A percentile compares a stretch with the other conserved stretches of the same genome.
Evolutionary conservation across 2,888 invertebrate genomes (phyloP).

Genomic region (Theodoxus fluviatilis): DNA sequence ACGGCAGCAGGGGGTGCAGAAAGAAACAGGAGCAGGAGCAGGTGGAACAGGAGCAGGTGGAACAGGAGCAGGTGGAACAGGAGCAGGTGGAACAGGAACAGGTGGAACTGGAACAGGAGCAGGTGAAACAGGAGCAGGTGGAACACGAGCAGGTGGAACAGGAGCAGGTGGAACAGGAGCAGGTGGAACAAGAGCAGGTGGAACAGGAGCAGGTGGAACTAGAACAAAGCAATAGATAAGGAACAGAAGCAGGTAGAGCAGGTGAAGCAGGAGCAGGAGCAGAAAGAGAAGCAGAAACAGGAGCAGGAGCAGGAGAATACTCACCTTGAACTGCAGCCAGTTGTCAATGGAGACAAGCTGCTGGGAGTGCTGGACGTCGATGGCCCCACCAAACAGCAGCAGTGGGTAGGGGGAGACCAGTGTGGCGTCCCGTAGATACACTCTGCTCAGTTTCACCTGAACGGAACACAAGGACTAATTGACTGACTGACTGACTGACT

Average conservation of each 20-base stretch:
- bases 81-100: too few relatives aligned
- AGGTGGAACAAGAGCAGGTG: background rate
- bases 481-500: too few relatives aligned
- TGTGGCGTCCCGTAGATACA: conserved; percentile 82
- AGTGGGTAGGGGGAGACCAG: conserved; percentile 82
- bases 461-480: conserved; percentile 14
- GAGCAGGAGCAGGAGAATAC: background rate
- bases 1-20: too few relatives aligned
- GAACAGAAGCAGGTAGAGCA: background rate
- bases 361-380: conserved; percentile 61
- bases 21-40: too few relatives aligned
- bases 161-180: too few relatives aligned
- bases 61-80: too few relatives aligned
- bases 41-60: too few relatives aligned
- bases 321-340: conserved; percentile 64
- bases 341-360: conserved; percentile 67
- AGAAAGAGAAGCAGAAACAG: too few relatives aligned
- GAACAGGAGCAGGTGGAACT: background rate
- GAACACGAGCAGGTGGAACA: too few relatives aligned
- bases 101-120: too few relatives aligned
- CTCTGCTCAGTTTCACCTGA: conserved; percentile 59
- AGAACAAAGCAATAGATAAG: background rate
- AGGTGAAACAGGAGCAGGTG: too few relatives aligned
- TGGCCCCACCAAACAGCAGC: conserved; percentile 82
- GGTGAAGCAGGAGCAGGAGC: too few relatives aligned